A percentile compares a stretch with the other conserved stretches of the same genome.
These are phyloP conservation scores for Aphelocoma coerulescens DNA, from an alignment of 2,113 vertebrate genomes.

Conservation along the genomic window DNA sequence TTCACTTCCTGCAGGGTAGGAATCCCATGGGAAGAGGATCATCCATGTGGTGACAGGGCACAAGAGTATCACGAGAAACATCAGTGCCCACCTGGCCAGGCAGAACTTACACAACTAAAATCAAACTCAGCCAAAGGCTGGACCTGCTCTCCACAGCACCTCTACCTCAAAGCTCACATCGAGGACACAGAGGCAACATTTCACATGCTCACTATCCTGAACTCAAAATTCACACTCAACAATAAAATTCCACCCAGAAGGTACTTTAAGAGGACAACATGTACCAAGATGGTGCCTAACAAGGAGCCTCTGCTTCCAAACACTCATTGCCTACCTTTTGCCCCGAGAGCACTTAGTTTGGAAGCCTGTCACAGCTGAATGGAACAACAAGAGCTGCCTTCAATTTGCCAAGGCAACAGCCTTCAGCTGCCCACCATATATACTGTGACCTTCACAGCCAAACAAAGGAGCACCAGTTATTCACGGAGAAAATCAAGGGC, in stretches of 20 bases:
- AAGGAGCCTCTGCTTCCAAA: not conserved
- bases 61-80: not conserved
- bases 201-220: not conserved
- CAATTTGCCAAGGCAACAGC: not conserved
- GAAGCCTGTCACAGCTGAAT: not conserved
- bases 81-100: not conserved
- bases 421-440: not conserved
- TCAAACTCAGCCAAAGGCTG: not conserved
- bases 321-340: not conserved
- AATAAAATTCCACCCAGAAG: not conserved
- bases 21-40: not conserved
- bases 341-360: not conserved
- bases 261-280: not conserved
- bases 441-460: not conserved
- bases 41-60: not conserved
- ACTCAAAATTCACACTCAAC: not conserved
- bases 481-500: not conserved
- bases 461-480: not conserved
- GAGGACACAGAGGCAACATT: not conserved
- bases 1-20: not conserved
- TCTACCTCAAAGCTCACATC: rapidly evolving
- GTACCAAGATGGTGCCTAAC: not conserved
- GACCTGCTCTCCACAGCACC: not conserved
- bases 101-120: not conserved
- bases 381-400: not conserved